Evolutionary conservation across 30 jellyfish, hydroid and myxozoan genomes (phyloP).

Genomic region (Hydractinia symbiolongicarpus): DNA sequence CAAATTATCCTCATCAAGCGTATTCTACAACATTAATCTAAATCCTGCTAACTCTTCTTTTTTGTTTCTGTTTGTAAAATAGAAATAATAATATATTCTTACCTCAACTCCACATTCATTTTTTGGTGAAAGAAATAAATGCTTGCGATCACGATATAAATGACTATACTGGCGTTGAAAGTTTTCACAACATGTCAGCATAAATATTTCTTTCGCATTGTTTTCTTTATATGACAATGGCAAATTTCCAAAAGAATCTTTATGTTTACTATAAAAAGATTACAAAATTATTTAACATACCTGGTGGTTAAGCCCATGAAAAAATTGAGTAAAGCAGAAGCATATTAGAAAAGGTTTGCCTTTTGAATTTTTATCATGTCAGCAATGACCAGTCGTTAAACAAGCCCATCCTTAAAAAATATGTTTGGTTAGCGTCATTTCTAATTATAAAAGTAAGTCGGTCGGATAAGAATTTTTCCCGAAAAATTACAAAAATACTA

Average conservation of each 20-base stretch:
- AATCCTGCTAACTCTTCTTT: neutral
- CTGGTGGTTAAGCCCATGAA: too few species aligned
- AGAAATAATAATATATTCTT: slow-evolving; percentile 3
- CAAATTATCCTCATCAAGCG: neutral
- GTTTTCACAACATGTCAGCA: slow-evolving; percentile 71
- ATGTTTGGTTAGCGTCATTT: too few species aligned
- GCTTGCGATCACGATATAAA: slow-evolving; percentile 81
- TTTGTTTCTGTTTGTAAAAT: neutral
- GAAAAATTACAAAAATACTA: too few species aligned
- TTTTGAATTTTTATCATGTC: too few species aligned
- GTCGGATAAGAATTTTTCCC: too few species aligned
- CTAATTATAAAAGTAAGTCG: too few species aligned
- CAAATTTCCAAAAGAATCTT: neutral
- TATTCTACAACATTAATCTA: neutral
- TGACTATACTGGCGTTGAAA: slow-evolving; percentile 82
- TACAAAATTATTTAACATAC: too few species aligned
- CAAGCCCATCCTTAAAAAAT: too few species aligned
- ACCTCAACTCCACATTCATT: slow-evolving; percentile 84
- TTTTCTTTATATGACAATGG: slow-evolving; percentile 52
- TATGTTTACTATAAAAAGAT: too few species aligned
- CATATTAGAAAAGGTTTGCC: too few species aligned
- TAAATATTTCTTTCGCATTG: slow-evolving; percentile 53
- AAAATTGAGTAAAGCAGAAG: too few species aligned
- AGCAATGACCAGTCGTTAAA: too few species aligned
- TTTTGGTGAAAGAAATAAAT: slow-evolving; percentile 54